phyloP scores from a whole-genome alignment of 2,888 invertebrate genomes.

The Mimas tiliae region DNA sequence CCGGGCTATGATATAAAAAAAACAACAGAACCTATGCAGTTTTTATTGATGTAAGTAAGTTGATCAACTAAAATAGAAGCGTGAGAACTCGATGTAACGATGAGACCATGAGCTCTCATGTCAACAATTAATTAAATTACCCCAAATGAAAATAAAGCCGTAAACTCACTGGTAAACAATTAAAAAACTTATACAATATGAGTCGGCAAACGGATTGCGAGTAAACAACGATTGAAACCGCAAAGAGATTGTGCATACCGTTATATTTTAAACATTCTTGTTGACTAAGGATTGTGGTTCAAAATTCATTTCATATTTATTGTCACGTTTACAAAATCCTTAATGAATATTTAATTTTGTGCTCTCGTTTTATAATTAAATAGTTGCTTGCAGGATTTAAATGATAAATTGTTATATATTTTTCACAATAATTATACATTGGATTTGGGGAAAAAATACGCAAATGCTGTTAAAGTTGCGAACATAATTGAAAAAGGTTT shows the following conservation, averaged over 20 bases:
- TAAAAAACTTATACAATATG: not conserved
- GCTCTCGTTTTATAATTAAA: not conserved
- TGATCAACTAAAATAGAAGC: too few species aligned
- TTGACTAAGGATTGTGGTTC: constrained; percentile 26
- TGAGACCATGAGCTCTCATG: too few species aligned
- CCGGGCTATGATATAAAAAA: too few species aligned
- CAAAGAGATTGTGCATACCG: constrained; percentile 25
- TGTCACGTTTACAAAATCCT: constrained; percentile 23
- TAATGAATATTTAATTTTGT: constrained; percentile 13
- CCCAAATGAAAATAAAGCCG: not conserved
- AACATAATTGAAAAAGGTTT: too few species aligned
- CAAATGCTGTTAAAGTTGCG: too few species aligned
- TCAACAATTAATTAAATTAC: not conserved
- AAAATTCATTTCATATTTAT: constrained; percentile 28
- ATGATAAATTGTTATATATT: not conserved
- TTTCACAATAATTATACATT: too few species aligned
- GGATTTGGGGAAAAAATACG: too few species aligned
- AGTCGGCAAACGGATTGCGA: constrained; percentile 8
- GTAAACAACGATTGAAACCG: constrained; percentile 22
- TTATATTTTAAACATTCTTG: constrained; percentile 28
- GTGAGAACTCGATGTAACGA: too few species aligned
- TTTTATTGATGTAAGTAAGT: too few species aligned
- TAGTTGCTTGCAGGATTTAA: not conserved
- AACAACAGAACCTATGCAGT: too few species aligned
- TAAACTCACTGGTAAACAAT: not conserved